Conservation (phyloP, 2,797 vertebrate species). For the Loriculus beryllinus region DNA sequence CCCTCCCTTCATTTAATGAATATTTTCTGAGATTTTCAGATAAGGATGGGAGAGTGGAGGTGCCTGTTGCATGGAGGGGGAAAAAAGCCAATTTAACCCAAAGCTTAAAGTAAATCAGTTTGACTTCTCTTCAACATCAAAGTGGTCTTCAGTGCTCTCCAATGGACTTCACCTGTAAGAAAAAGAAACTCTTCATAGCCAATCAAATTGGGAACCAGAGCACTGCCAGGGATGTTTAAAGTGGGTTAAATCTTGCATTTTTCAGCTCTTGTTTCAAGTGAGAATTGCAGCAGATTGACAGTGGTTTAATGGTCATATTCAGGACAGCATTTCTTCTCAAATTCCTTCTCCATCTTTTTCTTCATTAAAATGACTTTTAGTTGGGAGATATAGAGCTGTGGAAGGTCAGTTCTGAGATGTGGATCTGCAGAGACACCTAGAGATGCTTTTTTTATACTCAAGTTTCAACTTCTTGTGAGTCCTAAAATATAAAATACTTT, state of each 20-base stretch:
- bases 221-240: accelerated
- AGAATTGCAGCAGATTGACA: neutral
- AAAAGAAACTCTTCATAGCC: neutral
- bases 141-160: neutral
- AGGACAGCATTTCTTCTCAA: neutral
- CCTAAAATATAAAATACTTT: neutral
- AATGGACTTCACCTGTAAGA: neutral
- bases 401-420: neutral
- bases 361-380: neutral
- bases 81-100: neutral
- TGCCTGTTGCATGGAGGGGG: neutral
- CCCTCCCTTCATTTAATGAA: neutral
- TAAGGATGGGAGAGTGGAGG: neutral
- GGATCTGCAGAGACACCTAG: slow-evolving; percentile 42
- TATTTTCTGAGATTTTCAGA: neutral
- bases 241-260: neutral
- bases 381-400: neutral
- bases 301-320: neutral
- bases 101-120: neutral
- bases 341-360: neutral
- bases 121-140: accelerated
- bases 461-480: neutral
- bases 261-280: neutral
- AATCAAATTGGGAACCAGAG: neutral
- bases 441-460: neutral